Evolutionary conservation across 1,140 invertebrate species (phyloP), one percentile per base, ranked within the genome.

Genomic region (Alviniconcha marisindica): DNA sequence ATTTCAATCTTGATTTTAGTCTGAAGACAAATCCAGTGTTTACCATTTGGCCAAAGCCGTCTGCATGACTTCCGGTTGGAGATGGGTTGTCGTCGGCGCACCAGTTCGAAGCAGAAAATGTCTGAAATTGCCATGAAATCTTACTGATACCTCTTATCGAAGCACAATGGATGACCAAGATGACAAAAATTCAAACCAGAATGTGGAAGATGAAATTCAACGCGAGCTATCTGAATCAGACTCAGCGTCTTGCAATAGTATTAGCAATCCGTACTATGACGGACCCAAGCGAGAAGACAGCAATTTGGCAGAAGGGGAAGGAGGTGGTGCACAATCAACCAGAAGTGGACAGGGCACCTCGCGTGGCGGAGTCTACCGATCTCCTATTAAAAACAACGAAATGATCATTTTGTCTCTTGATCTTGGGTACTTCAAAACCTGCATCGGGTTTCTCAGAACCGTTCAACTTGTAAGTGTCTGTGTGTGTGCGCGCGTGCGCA

Each of bases 201-300:
- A 33, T 31, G 44, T 42, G n/a, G 80, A 78, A 14, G 80, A 74
- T 10, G 83, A 84, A 51, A 69, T 82, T 18, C 71, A 82, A 33
- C 79, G 82, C n/a, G 82, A 85, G 10, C 69, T 78, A 12, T 85
- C 83, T 31, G 66, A 85, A 28, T 83, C 83, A 24, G 78, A 84
- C 33, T 83, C 77, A 24, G 83, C 83, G 38, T 87, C 86, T 1
- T 84, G 83, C 79, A 87, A 82, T 31, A 87, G 86, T 48, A 85
- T 87, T 44, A 82, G 81, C 33, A 87, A 87, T 69, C 86, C 86
- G 5, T 83, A 84, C 63, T 87, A 87, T 77, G 86, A 87, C 36
- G 86, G 86, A 21, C 86, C 86, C 0, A 82, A 48, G n/a, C n/a
- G 38, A 54, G 54, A 79, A 38, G 44, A 44, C 21, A 21, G 10